phyloP scores from a whole-genome alignment of 2,888 invertebrate genomes.

The Ennomos quercinarius region DNA sequence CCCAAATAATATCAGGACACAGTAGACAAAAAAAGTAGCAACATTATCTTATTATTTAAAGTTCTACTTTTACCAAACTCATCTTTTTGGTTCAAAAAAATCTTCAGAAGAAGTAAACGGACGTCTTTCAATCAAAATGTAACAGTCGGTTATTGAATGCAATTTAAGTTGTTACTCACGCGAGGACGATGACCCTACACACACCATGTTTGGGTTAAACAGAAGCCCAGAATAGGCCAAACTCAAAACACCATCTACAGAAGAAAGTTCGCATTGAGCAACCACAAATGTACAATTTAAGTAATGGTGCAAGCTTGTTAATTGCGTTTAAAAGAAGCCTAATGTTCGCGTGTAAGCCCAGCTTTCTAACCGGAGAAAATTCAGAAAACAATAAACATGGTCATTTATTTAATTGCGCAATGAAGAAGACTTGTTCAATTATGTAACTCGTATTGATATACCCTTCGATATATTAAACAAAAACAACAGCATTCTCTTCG shows the following conservation, averaged over 20 bases:
- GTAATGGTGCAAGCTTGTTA: constrained; percentile 38
- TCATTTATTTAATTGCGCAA: constrained; percentile 9
- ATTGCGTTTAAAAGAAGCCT: constrained; percentile 35
- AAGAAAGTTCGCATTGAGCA: constrained; percentile 19
- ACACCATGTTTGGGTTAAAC: constrained; percentile 16
- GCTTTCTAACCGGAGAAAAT: constrained; percentile 24
- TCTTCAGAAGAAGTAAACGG: too few species aligned
- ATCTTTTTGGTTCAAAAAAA: too few species aligned
- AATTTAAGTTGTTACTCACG: neutral
- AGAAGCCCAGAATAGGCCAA: constrained; percentile 10
- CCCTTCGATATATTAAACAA: constrained; percentile 11
- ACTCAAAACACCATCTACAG: constrained; percentile 17
- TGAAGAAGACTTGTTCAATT: constrained; percentile 8
- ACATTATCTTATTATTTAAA: neutral
- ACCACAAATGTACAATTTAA: constrained; percentile 25
- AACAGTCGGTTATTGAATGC: too few species aligned
- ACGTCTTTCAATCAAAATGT: too few species aligned
- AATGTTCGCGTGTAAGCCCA: constrained; percentile 24
- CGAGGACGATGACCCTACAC: constrained; percentile 2
- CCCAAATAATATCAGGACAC: too few species aligned
- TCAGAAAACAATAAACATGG: constrained; percentile 8
- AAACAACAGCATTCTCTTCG: neutral
- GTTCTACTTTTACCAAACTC: too few species aligned
- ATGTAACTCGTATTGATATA: constrained; percentile 1
- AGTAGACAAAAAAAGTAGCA: neutral